A percentile compares a stretch with the other conserved stretches of the same genome.
Evolutionary conservation across 2,888 invertebrate genomes (phyloP).

Genomic region (Nasonia oneida): DNA sequence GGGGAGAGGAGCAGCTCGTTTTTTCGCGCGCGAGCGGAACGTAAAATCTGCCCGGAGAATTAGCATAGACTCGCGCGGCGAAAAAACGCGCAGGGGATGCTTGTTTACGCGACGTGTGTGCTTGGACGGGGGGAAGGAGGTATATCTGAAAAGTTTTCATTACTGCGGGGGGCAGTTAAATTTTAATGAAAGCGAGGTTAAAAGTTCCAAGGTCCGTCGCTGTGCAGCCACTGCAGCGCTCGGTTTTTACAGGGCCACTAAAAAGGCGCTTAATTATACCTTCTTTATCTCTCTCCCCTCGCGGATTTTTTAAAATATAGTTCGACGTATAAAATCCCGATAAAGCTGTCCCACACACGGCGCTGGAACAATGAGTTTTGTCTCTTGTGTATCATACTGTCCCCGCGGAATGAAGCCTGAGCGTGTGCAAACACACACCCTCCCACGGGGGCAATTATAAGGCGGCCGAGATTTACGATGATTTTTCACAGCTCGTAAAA

Average conservation of each 20-base stretch:
- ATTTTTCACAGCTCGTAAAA: slow-evolving; percentile 42
- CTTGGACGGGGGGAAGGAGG: not conserved
- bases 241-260: not conserved
- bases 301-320: not conserved
- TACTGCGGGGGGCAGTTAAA: not conserved
- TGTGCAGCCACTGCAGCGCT: not conserved
- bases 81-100: not conserved
- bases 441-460: not conserved
- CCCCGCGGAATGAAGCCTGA: not conserved
- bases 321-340: not conserved
- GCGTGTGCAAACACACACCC: not conserved
- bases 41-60: slow-evolving; percentile 11
- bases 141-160: not conserved
- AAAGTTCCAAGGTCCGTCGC: not conserved
- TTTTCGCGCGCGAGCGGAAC: not conserved
- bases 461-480: slow-evolving; percentile 30
- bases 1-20: not conserved
- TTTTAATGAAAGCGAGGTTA: slow-evolving; percentile 11
- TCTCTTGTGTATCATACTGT: not conserved
- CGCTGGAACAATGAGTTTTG: not conserved
- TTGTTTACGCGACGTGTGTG: not conserved
- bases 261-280: not conserved
- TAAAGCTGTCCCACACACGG: not conserved
- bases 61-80: not conserved
- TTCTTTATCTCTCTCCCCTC: not conserved